Conservation (phyloP, 37 sponge, comb jelly and placozoan genomes). For the Oopsacas minuta region DNA sequence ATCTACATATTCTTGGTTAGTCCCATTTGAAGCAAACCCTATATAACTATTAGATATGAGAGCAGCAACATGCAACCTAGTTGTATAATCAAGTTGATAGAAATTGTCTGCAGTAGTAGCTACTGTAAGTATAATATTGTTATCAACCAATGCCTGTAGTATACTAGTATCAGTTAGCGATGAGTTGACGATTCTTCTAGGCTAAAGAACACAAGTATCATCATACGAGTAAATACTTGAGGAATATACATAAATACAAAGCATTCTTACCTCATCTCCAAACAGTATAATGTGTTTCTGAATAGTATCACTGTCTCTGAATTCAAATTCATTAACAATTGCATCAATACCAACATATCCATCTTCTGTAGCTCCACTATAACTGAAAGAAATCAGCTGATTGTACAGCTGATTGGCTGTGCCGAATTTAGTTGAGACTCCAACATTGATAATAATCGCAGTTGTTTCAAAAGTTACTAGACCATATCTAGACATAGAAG, state of each 20-base stretch:
- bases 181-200: background rate
- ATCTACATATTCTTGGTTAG: background rate
- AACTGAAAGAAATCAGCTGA: background rate
- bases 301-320: background rate
- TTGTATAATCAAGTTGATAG: background rate
- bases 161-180: background rate
- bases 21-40: background rate
- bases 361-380: background rate
- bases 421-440: background rate
- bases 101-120: background rate
- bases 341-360: background rate
- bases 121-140: background rate
- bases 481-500: slow-evolving; percentile 10
- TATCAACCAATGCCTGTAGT: background rate
- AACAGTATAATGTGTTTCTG: background rate
- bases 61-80: background rate
- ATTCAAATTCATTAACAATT: background rate
- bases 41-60: background rate
- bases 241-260: background rate
- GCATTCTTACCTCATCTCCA: background rate
- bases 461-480: background rate
- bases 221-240: background rate
- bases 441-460: background rate
- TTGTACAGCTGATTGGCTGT: slow-evolving; percentile 1
- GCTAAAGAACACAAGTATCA: background rate